Evolutionary conservation across 2,888 invertebrate genomes (phyloP).

Genomic region (Melitaea athalia): DNA sequence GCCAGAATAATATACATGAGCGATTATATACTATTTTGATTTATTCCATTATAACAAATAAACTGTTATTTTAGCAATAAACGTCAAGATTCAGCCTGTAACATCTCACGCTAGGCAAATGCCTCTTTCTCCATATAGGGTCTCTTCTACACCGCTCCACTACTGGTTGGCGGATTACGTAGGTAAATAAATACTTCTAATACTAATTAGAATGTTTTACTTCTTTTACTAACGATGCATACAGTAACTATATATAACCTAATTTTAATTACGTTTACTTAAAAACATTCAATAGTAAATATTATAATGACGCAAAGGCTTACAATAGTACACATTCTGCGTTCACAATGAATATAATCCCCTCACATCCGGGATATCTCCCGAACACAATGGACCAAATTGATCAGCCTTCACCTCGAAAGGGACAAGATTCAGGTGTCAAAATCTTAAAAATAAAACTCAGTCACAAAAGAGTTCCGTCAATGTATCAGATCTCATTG

Average conservation of each 20-base stretch:
- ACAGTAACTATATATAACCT: too few relatives aligned
- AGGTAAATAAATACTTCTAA: too few relatives aligned
- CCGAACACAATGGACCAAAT: conserved; percentile 59
- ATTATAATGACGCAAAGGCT: conserved; percentile 24
- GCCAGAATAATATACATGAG: too few relatives aligned
- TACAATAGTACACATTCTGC: conserved; percentile 23
- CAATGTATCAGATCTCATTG: conserved; percentile 71
- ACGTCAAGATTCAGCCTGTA: too few relatives aligned
- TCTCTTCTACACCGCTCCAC: too few relatives aligned
- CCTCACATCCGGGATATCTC: conserved; percentile 59
- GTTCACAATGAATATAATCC: conserved; percentile 38
- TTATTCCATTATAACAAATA: too few relatives aligned
- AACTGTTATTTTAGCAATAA: too few relatives aligned
- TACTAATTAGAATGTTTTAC: too few relatives aligned
- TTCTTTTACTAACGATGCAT: not conserved
- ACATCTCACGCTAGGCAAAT: too few relatives aligned
- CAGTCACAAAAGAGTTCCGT: conserved; percentile 67
- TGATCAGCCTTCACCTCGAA: conserved; percentile 64
- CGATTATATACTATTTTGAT: too few relatives aligned
- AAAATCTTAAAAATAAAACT: conserved; percentile 62
- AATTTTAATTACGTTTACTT: not conserved
- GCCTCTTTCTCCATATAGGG: too few relatives aligned
- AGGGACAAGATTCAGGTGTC: conserved; percentile 77
- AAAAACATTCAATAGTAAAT: conserved; percentile 9
- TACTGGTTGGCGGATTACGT: too few relatives aligned